Evolutionary conservation across 1,140 invertebrate genomes (phyloP).

Genomic region (Aphelinus certus): DNA sequence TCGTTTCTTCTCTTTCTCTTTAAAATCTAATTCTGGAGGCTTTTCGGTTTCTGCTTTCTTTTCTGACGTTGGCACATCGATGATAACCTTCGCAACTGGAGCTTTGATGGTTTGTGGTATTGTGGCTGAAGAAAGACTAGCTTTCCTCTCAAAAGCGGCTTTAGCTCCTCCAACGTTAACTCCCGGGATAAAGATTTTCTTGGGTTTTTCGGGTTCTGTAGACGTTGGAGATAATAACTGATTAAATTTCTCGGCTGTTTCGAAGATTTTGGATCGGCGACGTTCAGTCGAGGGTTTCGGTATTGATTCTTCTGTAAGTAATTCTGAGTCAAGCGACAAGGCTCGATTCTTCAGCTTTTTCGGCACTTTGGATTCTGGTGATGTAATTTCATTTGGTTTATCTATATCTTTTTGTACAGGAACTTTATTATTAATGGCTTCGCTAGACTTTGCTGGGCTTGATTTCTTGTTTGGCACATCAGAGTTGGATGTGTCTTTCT

Average conservation of each 20-base stretch:
- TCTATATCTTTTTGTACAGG: not conserved
- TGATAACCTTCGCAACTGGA: slow-evolving; percentile 58
- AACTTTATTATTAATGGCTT: slow-evolving; percentile 34
- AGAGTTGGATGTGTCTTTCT: not conserved
- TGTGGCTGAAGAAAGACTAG: slow-evolving; percentile 69
- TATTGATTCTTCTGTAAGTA: slow-evolving; percentile 46
- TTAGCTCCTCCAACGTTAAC: slow-evolving; percentile 86
- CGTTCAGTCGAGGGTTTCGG: slow-evolving; percentile 64
- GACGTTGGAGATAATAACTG: slow-evolving; percentile 60
- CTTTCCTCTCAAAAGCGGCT: slow-evolving; percentile 83
- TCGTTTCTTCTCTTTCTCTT: slow-evolving; percentile 47
- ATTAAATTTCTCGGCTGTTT: slow-evolving; percentile 78
- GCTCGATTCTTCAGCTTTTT: slow-evolving; percentile 56
- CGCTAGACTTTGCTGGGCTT: slow-evolving; percentile 34
- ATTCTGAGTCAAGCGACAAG: slow-evolving; percentile 52
- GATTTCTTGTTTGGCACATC: slow-evolving; percentile 22
- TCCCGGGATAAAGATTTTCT: slow-evolving; percentile 82
- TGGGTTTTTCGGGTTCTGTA: slow-evolving; percentile 72
- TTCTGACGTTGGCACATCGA: slow-evolving; percentile 50
- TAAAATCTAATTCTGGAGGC: slow-evolving; percentile 46
- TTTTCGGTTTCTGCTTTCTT: slow-evolving; percentile 41
- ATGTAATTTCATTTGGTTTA: not conserved
- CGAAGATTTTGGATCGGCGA: slow-evolving; percentile 75
- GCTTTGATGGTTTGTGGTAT: slow-evolving; percentile 43
- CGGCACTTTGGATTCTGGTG: slow-evolving; percentile 35